Conservation (phyloP, 2,888 invertebrate genomes). For the Sycophila texana region DNA sequence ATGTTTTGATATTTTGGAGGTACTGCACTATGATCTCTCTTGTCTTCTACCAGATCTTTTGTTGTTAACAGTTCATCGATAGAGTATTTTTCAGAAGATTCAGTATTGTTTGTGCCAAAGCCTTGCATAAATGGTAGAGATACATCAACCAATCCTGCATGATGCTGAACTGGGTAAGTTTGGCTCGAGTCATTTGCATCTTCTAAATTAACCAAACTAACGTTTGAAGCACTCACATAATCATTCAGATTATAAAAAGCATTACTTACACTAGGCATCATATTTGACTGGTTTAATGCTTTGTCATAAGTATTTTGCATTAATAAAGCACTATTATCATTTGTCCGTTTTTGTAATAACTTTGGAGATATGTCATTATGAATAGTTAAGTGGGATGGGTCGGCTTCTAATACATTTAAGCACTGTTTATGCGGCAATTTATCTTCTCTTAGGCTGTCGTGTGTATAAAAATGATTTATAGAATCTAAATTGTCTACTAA, state of each 20-base stretch:
- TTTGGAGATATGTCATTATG: conserved; percentile 69
- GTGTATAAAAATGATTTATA: conserved; percentile 67
- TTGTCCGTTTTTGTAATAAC: conserved; percentile 67
- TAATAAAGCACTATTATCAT: conserved; percentile 63
- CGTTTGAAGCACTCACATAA: conserved; percentile 77
- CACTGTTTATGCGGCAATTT: conserved; percentile 65
- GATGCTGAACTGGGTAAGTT: conserved; percentile 19
- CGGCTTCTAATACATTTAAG: conserved; percentile 61
- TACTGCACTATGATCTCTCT: conserved; percentile 43
- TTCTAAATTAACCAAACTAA: conserved; percentile 62
- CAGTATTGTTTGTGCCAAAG: conserved; percentile 28
- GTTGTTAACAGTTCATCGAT: conserved; percentile 47
- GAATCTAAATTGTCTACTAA: conserved; percentile 60
- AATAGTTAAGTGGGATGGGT: conserved; percentile 62
- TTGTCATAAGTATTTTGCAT: conserved; percentile 69
- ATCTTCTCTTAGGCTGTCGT: conserved; percentile 60
- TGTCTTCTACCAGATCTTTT: conserved; percentile 44
- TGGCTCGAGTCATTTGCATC: conserved; percentile 52
- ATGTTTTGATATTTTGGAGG: conserved; percentile 68
- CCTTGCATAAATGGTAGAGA: conserved; percentile 33
- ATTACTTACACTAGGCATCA: conserved; percentile 79
- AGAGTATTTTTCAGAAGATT: conserved; percentile 33
- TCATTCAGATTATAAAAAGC: conserved; percentile 82
- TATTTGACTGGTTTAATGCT: conserved; percentile 70
- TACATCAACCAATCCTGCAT: conserved; percentile 43